Conservation (phyloP, 2,113 vertebrate species). For the Ciconia stormi region DNA sequence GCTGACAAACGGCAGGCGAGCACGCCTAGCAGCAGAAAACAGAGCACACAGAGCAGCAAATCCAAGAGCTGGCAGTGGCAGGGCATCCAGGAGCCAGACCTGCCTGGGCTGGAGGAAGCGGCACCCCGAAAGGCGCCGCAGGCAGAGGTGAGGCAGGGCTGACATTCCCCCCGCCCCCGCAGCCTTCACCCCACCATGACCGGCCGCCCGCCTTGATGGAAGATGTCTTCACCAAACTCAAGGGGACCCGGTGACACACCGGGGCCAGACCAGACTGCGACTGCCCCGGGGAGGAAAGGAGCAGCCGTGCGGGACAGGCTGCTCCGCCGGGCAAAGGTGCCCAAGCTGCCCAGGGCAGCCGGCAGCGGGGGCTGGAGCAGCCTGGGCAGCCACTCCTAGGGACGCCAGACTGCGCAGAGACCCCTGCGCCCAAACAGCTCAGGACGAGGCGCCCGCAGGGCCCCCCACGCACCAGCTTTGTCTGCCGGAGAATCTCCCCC, state of each 20-base stretch:
- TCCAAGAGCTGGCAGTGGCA: neutral
- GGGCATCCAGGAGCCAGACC: neutral
- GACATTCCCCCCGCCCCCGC: too few species aligned
- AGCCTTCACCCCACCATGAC: fast-evolving
- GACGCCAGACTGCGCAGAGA: neutral
- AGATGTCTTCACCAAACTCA: neutral
- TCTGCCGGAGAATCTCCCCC: too few species aligned
- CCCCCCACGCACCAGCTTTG: fast-evolving
- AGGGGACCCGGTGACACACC: fast-evolving
- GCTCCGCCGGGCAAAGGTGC: neutral
- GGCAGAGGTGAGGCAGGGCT: neutral
- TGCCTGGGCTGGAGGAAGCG: neutral
- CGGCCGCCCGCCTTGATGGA: fast-evolving
- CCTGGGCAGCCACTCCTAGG: neutral
- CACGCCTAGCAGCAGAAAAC: too few species aligned
- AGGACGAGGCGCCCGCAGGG: neutral
- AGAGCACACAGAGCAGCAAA: neutral
- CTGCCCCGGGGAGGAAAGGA: neutral
- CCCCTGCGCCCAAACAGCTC: fast-evolving
- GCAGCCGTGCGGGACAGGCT: fast-evolving
- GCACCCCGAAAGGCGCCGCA: fast-evolving
- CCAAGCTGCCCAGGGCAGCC: neutral
- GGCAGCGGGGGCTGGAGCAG: neutral
- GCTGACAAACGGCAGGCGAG: fast-evolving
- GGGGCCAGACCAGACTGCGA: neutral